Conservation (phyloP, 2,888 invertebrate species). For the Drosophila paranaensis region DNA sequence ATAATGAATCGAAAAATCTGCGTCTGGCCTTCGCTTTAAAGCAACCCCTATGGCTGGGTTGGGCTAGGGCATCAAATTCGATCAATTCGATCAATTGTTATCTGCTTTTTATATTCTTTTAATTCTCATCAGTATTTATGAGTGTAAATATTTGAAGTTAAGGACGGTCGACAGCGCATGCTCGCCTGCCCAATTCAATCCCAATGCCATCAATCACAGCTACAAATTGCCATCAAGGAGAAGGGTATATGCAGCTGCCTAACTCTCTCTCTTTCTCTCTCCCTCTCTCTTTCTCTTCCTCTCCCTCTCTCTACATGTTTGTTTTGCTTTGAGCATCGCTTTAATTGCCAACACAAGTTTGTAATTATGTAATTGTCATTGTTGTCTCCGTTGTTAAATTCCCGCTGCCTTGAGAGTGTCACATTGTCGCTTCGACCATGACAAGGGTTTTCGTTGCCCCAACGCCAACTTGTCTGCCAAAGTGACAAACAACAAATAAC, state of each 20-base stretch:
- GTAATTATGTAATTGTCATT: constrained; percentile 75
- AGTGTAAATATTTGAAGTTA: constrained; percentile 71
- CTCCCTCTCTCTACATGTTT: neutral
- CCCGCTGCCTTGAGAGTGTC: constrained; percentile 37
- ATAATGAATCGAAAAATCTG: constrained; percentile 69
- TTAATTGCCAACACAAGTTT: constrained; percentile 73
- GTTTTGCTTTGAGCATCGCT: constrained; percentile 46
- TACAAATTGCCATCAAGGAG: constrained; percentile 47
- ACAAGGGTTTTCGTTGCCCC: constrained; percentile 38
- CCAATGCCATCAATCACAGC: constrained; percentile 68
- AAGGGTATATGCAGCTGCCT: constrained; percentile 20
- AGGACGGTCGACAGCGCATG: constrained; percentile 38
- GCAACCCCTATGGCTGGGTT: constrained; percentile 34
- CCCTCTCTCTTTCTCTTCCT: constrained; percentile 7
- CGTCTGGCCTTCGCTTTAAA: constrained; percentile 54
- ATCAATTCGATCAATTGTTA: constrained; percentile 66
- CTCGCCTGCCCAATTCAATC: constrained; percentile 39
- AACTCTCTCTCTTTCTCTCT: constrained; percentile 8
- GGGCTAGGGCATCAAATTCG: constrained; percentile 5
- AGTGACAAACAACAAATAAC: constrained; percentile 39
- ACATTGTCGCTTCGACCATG: constrained; percentile 51
- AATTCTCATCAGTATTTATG: constrained; percentile 60
- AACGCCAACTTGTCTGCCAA: constrained; percentile 27
- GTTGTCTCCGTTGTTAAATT: constrained; percentile 30
- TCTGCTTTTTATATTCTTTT: constrained; percentile 27